Base-by-base conservation (phyloP, 2,113 vertebrate genomes). In the Xiphias gladius region DNA sequence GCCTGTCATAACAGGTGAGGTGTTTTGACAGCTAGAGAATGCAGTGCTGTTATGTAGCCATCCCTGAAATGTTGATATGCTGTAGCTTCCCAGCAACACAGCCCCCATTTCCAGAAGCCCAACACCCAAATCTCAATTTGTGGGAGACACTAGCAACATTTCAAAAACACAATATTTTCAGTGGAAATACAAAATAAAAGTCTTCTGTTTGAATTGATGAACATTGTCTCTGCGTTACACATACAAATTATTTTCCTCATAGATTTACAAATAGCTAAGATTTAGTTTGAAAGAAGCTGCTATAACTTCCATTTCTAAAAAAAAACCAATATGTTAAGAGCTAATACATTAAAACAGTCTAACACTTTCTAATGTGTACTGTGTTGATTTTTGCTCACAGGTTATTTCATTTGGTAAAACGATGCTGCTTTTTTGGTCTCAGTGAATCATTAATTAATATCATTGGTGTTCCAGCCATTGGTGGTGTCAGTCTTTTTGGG, bases 401-500 rank as follows among this genome's bases (percentile, higher is more conserved):
- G 10, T 46, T 48, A 17, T 28, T 71, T 73, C 20, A 32, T 67
- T 54, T 62, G 41, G 58, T 58, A 28, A 65, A 59, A 62, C 20
- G 32, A 9, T 50, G 11, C n/a, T n/a, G 19, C 9, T 57, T 32
- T 63, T 71, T 82, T 37, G 26, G 41, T 64, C 39, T 69, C 26
- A 28, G 41, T 66, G 26, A 80, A 72, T 72, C 65, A 68, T 68
- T 63, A 13, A 68, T 63, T 73, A 39, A 63, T 63, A 22, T 73
- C 39, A 22, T 14, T 24, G 20, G 3, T 50, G 22, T 66, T 69
- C 39, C 48, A 64, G 64, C 63, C 57, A 1, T 7, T 80, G n/a
- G n/a, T n/a, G n/a, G n/a, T n/a, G n/a, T n/a, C n/a, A n/a, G 35
- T 11, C 6, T 43, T 26, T 75, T 68, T 73, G 39, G 54, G 28